phyloP scores from a whole-genome alignment of 2,113 vertebrate genomes.

The Ptyas mucosa region DNA sequence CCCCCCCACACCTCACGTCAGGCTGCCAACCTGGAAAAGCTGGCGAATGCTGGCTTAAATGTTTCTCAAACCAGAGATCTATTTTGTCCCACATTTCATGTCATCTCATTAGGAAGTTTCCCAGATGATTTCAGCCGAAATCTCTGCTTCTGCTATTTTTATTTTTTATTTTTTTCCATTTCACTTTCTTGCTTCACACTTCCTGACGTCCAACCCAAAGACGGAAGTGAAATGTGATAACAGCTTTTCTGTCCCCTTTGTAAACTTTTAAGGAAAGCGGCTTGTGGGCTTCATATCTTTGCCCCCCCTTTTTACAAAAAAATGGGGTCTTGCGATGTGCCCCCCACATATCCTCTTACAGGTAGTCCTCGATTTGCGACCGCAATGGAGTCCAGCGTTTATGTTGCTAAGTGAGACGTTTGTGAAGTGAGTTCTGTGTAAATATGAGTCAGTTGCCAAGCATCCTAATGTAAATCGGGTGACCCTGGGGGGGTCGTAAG shows the following conservation, averaged over 20 bases:
- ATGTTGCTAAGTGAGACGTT: no score
- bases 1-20: no score
- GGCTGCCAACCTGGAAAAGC: no score
- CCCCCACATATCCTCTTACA: neutral
- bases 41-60: neutral
- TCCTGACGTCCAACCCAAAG: neutral
- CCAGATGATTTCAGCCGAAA: neutral
- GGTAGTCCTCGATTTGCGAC: no score
- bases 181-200: neutral
- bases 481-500: no score
- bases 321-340: neutral
- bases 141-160: neutral
- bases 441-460: no score
- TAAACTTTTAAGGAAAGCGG: neutral
- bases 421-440: no score
- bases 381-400: no score
- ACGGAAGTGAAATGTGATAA: neutral
- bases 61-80: neutral
- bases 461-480: no score
- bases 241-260: neutral
- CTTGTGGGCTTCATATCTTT: neutral
- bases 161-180: no score
- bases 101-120: neutral
- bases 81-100: neutral
- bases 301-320: neutral